These are phyloP conservation scores for Drosophila greeni DNA, from an alignment of 2,888 invertebrate species.

Conservation along the genomic window DNA sequence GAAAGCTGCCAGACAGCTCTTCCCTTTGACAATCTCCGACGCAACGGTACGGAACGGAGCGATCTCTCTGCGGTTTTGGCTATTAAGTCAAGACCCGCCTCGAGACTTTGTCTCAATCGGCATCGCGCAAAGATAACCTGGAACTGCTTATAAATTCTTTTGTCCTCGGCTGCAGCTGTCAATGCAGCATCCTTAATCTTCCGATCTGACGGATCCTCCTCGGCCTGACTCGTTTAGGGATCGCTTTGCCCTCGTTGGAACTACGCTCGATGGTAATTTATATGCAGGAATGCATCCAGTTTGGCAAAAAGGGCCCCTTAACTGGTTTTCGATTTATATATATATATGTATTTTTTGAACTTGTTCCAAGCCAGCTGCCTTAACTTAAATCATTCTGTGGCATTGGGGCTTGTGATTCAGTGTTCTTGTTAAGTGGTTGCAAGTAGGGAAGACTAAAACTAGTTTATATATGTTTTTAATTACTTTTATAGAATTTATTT, in stretches of 20 bases:
- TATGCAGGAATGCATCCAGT: conserved; percentile 45
- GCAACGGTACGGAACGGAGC: conserved; percentile 6
- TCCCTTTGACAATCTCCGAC: conserved; percentile 37
- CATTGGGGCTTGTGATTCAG: neutral
- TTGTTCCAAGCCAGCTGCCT: conserved; percentile 5
- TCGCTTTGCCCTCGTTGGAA: conserved; percentile 20
- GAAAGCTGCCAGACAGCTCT: conserved; percentile 29
- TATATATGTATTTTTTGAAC: neutral
- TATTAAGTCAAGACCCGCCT: conserved; percentile 53
- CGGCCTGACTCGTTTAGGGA: conserved; percentile 18
- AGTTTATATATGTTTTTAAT: neutral
- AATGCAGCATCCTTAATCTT: conserved; percentile 44
- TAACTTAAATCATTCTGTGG: neutral
- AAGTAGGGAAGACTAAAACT: neutral
- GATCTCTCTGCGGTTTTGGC: conserved; percentile 37
- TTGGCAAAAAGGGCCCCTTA: conserved; percentile 27
- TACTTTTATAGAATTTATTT: neutral
- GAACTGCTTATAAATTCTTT: conserved; percentile 69
- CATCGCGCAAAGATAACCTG: conserved; percentile 48
- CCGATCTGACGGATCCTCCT: conserved; percentile 30
- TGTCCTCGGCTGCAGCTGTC: conserved; percentile 50
- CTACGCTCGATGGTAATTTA: conserved; percentile 24
- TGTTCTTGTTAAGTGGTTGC: neutral
- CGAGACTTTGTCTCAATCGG: conserved; percentile 63
- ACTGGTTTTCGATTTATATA: conserved; percentile 48